Evolutionary conservation across 2,113 vertebrate genomes (phyloP).

Genomic region (Cheilinus undulatus): DNA sequence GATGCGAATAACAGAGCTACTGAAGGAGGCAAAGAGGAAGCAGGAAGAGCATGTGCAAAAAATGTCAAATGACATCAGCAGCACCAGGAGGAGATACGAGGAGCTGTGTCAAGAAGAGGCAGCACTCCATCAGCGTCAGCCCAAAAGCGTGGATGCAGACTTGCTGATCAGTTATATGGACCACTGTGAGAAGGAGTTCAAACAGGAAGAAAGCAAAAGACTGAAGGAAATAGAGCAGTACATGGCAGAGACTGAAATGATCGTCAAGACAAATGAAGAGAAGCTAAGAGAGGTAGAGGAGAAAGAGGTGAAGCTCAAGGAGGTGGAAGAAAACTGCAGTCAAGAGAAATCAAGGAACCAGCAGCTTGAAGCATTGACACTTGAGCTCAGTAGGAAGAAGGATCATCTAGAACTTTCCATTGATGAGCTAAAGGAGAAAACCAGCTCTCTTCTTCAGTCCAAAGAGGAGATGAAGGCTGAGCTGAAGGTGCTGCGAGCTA

Average conservation of each 20-base stretch:
- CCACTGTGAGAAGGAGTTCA: conserved; percentile 22
- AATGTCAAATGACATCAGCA: conserved; percentile 28
- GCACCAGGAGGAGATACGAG: conserved; percentile 36
- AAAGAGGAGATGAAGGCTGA: conserved; percentile 56
- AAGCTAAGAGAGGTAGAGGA: conserved; percentile 61
- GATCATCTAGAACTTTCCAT: conserved; percentile 42
- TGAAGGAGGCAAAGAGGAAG: conserved; percentile 44
- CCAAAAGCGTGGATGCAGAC: conserved; percentile 27
- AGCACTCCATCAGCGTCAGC: conserved; percentile 31
- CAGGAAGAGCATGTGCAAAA: conserved; percentile 57
- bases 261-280: conserved; percentile 35
- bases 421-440: conserved; percentile 42
- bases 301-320: conserved; percentile 50
- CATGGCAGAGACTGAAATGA: conserved; percentile 7
- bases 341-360: conserved; percentile 37
- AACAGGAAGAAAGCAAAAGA: conserved; percentile 17
- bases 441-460: conserved; percentile 41
- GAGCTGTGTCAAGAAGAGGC: conserved; percentile 66
- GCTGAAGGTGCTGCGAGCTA: conserved; percentile 34
- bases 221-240: conserved; percentile 27
- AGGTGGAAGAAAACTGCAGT: conserved; percentile 50
- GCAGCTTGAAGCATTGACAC: conserved; percentile 17
- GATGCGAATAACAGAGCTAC: conserved; percentile 8
- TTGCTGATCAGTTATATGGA: conserved; percentile 29
- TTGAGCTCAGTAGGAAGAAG: conserved; percentile 31